phyloP scores from a whole-genome alignment of 2,888 invertebrate genomes.

The Erebia ligea region DNA sequence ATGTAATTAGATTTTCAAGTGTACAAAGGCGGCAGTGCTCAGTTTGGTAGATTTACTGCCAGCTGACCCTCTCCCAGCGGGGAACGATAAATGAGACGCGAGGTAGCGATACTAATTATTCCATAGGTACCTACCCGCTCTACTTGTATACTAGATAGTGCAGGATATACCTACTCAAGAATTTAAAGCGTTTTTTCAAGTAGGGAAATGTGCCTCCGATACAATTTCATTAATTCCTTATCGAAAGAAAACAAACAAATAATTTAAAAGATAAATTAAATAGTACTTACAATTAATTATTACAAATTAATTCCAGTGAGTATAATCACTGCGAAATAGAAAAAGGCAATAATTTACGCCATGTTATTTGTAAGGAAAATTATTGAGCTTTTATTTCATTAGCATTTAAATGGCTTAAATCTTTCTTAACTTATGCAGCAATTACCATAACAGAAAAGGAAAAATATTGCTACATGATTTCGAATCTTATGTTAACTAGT shows the following conservation, averaged over 20 bases:
- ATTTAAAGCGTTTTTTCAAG: too few species aligned
- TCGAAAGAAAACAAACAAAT: too few species aligned
- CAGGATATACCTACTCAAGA: too few species aligned
- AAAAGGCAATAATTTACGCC: too few species aligned
- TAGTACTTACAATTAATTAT: too few species aligned
- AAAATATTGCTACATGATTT: background rate
- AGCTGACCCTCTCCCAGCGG: constrained; percentile 78
- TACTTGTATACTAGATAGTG: constrained; percentile 31
- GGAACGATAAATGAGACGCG: constrained; percentile 80
- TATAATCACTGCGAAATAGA: too few species aligned
- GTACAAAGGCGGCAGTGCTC: constrained; percentile 81
- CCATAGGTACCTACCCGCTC: constrained; percentile 62
- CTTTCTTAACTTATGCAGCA: background rate
- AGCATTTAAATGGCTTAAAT: background rate
- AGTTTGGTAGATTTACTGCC: constrained; percentile 81
- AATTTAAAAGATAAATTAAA: too few species aligned
- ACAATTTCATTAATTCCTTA: too few species aligned
- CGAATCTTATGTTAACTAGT: background rate
- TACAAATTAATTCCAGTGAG: too few species aligned
- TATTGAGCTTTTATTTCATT: too few species aligned
- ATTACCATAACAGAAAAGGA: background rate
- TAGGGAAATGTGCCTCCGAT: too few species aligned
- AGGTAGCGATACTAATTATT: constrained; percentile 82
- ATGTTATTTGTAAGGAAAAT: too few species aligned
- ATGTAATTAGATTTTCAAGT: constrained; percentile 83